These are phyloP conservation scores for Melanerpes formicivorus DNA, from an alignment of 2,113 vertebrate genomes.

Conservation along the genomic window DNA sequence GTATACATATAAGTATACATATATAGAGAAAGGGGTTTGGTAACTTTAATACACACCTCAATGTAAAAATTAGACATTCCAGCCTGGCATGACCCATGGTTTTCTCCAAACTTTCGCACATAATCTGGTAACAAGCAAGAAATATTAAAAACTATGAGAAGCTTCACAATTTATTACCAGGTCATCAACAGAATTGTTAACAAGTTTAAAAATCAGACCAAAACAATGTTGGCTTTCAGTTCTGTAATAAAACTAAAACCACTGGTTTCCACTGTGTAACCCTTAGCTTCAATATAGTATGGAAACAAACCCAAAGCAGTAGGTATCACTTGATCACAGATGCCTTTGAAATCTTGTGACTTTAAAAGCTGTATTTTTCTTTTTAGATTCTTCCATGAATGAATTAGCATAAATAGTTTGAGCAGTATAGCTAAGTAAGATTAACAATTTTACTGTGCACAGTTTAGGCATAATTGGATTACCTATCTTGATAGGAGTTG, in stretches of 20 bases:
- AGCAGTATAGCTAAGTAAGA: neutral
- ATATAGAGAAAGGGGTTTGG: neutral
- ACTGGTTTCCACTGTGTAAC: neutral
- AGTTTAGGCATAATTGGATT: neutral
- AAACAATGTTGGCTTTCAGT: neutral
- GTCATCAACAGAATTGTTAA: neutral
- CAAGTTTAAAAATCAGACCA: neutral
- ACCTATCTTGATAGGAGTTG: neutral
- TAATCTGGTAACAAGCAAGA: constrained; percentile 72
- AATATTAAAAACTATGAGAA: constrained; percentile 20
- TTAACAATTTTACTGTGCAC: neutral
- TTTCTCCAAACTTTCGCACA: constrained; percentile 76
- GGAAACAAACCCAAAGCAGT: neutral
- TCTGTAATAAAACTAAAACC: neutral
- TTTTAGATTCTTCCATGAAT: neutral
- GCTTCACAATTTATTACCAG: neutral
- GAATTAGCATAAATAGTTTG: neutral
- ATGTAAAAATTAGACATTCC: constrained; percentile 85
- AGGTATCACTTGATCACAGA: neutral
- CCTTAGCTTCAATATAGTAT: neutral
- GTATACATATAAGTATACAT: neutral
- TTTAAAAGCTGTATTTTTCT: neutral
- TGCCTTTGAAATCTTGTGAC: neutral
- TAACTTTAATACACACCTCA: constrained; percentile 73
- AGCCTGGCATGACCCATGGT: constrained; percentile 84